Percentiles rank a stretch among this genome's conserved stretches.
phyloP scores from a whole-genome alignment of 2,888 invertebrate genomes.

The Erannis defoliaria region DNA sequence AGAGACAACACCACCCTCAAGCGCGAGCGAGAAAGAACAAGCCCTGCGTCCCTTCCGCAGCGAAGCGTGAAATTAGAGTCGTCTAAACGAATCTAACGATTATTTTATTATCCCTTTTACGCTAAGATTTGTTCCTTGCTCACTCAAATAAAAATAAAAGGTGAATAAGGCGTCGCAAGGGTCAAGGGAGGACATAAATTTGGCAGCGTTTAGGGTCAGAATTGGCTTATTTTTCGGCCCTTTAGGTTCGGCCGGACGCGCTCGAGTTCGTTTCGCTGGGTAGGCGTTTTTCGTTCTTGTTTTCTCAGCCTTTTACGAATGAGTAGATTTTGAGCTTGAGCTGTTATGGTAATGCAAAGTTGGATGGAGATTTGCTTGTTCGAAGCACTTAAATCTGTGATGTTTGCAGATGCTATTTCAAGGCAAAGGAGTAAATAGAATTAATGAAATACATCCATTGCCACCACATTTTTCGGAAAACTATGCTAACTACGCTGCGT shows the following conservation, averaged over 20 bases:
- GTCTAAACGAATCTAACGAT: constrained; percentile 87
- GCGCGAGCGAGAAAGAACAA: constrained; percentile 60
- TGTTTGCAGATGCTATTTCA: constrained; percentile 10
- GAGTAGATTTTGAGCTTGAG: constrained; percentile 30
- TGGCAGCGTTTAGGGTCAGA: constrained; percentile 74
- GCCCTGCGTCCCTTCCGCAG: constrained; percentile 80
- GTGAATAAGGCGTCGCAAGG: constrained; percentile 82
- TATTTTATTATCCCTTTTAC: constrained; percentile 87
- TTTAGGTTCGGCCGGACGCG: constrained; percentile 69
- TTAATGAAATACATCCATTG: too few relatives aligned
- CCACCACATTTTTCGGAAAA: too few relatives aligned
- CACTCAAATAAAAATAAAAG: constrained; percentile 87
- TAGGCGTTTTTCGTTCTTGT: constrained; percentile 42
- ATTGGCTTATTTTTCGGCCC: constrained; percentile 81
- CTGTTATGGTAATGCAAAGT: constrained; percentile 26
- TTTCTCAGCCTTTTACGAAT: constrained; percentile 34
- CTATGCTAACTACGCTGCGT: too few relatives aligned
- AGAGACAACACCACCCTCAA: constrained; percentile 49
- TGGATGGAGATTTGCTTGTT: constrained; percentile 4
- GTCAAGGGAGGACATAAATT: constrained; percentile 82
- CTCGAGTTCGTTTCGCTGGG: constrained; percentile 27
- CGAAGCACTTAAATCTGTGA: not conserved
- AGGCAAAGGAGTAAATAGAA: not conserved
- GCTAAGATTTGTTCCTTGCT: constrained; percentile 87
- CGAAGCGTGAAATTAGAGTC: constrained; percentile 85